These are phyloP conservation scores for Petrolisthes cinctipes DNA, from an alignment of 2,888 invertebrate genomes.

Conservation along the genomic window DNA sequence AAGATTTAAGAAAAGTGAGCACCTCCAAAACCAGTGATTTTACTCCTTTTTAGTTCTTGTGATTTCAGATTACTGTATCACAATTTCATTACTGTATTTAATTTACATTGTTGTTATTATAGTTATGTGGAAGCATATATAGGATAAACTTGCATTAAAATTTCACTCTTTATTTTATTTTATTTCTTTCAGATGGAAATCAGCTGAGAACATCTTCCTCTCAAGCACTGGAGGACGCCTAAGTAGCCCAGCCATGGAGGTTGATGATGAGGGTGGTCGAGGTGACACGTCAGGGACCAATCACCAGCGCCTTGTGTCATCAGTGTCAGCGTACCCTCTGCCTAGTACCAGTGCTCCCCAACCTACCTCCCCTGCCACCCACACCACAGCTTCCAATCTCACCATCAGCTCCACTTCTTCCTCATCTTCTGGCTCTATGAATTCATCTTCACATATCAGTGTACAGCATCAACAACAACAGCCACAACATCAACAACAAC, in stretches of 20 bases:
- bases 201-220: constrained; percentile 52
- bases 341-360: constrained; percentile 33
- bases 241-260: constrained; percentile 20
- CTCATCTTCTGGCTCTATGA: constrained; percentile 53
- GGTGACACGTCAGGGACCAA: constrained; percentile 34
- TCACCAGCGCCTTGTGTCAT: constrained; percentile 48
- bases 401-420: constrained; percentile 55
- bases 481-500: not conserved
- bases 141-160: not conserved
- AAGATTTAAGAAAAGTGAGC: no score
- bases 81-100: not conserved
- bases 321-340: constrained; percentile 58
- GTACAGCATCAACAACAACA: constrained; percentile 27
- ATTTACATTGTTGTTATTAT: not conserved
- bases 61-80: not conserved
- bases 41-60: no score
- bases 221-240: constrained; percentile 33
- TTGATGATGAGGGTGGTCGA: constrained; percentile 18
- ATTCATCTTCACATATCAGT: constrained; percentile 34
- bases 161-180: not conserved
- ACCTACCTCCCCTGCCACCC: constrained; percentile 32
- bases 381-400: constrained; percentile 50
- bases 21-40: no score
- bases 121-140: not conserved
- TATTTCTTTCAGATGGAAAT: constrained; percentile 50